These are phyloP conservation scores for Chaenodraco wilsoni DNA, from an alignment of 2,797 vertebrate species.

Conservation along the genomic window DNA sequence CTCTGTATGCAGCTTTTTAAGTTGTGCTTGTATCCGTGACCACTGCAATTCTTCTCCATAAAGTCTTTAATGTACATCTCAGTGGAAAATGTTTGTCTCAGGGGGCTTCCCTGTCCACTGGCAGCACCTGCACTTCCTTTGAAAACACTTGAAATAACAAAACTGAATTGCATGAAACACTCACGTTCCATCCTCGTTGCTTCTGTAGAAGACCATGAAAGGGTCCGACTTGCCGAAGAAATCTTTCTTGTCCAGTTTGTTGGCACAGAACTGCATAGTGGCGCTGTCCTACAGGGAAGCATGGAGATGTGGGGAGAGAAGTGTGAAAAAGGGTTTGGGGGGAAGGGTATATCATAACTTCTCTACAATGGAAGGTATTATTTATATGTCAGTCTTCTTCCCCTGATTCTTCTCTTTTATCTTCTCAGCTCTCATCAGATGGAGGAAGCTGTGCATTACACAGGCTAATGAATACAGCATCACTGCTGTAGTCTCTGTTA, in stretches of 20 bases:
- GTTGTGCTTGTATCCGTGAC: slow-evolving; percentile 15
- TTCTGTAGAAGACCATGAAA: slow-evolving; percentile 96
- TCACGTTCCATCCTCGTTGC: slow-evolving; percentile 97
- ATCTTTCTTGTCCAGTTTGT: slow-evolving; percentile 97
- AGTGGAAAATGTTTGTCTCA: neutral
- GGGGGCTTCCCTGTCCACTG: neutral
- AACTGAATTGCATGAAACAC: slow-evolving; percentile 52
- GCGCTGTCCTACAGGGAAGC: slow-evolving; percentile 87
- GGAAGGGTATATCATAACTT: neutral
- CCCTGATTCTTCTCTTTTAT: slow-evolving; percentile 28
- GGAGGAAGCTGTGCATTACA: slow-evolving; percentile 32
- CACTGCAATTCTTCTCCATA: slow-evolving; percentile 22
- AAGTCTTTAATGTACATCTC: slow-evolving; percentile 1
- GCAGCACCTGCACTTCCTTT: neutral
- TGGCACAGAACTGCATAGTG: slow-evolving; percentile 97
- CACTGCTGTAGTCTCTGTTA: neutral
- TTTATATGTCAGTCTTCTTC: slow-evolving; percentile 20
- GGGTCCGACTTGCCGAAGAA: slow-evolving; percentile 97
- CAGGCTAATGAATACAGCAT: slow-evolving; percentile 28
- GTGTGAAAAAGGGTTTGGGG: neutral
- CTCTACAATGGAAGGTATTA: slow-evolving; percentile 18
- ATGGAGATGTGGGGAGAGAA: slow-evolving; percentile 13
- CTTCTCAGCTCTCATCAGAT: slow-evolving; percentile 34
- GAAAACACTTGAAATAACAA: neutral
- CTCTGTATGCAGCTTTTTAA: slow-evolving; percentile 10